Evolutionary conservation across 2,797 vertebrate species (phyloP), one percentile per base, ranked within the genome.

Genomic region (Danio kyathit): DNA sequence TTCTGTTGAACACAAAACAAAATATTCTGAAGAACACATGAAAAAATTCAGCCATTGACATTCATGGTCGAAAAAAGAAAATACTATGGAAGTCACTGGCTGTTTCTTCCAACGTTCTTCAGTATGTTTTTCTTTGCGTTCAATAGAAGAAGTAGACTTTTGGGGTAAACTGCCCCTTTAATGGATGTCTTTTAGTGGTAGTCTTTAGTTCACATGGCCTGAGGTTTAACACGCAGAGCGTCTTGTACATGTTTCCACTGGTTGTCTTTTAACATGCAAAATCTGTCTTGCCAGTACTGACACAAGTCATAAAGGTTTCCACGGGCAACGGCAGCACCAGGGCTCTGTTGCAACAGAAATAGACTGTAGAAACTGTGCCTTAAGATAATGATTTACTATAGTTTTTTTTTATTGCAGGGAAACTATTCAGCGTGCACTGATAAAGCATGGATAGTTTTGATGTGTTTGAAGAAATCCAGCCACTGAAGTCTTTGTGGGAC

Each of bases 301-400:
- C 59, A 76, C 5, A 76, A 65, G 74, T 76, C 60, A 63, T 74
- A 63, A 54, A 65, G 49, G 13, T 76, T 76, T 76, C 60, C 48
- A 54, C 1, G 10, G 38, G 48, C 60, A 76, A 76, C 59, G 0
- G 60, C 60, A 6, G 16, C 0, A 4, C 4, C 14, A n/a, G 19
- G 17, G 16, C 59, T 49, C 16, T 63, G 16, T 38, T 51, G 46
- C 59, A 75, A 49, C 73, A 63, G 40, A 75, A 76, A 52, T 75
- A 64, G 46, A 43, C 38, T 16, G 6, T 63, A 63, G 46, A 51
- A 17, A 19, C 46, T 59, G 38, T 60, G 56, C 43, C 56, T 43
- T 14, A 10, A 19, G 52, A 56, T 57, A 72, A 72, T 44, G 51
- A 57, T 72, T 56, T 21, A 72, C 52, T n/a, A 21, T 43, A 21